Percentiles rank a stretch among this genome's conserved stretches.
These are phyloP conservation scores for Drosophila acutilabella DNA, from an alignment of 2,888 invertebrate species.

Conservation along the genomic window DNA sequence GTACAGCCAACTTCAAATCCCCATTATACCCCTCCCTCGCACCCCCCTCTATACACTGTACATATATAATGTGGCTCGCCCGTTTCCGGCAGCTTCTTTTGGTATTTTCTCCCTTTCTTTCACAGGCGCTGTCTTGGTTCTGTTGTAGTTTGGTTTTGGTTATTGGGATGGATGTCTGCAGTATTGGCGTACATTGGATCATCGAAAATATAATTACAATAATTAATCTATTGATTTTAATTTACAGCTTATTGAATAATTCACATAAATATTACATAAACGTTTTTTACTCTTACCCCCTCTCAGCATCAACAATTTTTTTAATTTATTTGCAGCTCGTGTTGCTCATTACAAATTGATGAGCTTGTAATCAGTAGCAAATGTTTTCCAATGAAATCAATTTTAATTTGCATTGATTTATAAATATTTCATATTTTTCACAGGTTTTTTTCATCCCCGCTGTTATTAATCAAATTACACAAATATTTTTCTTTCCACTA, in stretches of 20 bases:
- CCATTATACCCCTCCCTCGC: constrained; percentile 16
- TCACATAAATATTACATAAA: constrained; percentile 47
- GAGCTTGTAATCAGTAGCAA: constrained; percentile 51
- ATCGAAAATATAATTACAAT: constrained; percentile 53
- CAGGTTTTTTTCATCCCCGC: constrained; percentile 13
- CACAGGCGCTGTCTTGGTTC: constrained; percentile 60
- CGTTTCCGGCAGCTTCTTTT: constrained; percentile 27
- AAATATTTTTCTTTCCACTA: constrained; percentile 31
- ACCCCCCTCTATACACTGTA: background rate
- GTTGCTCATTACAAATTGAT: constrained; percentile 67
- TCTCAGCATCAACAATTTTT: constrained; percentile 31
- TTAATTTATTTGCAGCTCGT: constrained; percentile 37
- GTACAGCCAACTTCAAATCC: constrained; percentile 41
- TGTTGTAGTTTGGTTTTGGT: constrained; percentile 75
- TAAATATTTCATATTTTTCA: constrained; percentile 14
- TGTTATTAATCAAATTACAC: constrained; percentile 65
- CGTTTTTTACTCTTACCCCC: background rate
- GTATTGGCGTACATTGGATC: constrained; percentile 32
- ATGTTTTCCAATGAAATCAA: constrained; percentile 38
- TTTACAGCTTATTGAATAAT: constrained; percentile 66
- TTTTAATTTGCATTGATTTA: constrained; percentile 66
- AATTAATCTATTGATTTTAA: constrained; percentile 72
- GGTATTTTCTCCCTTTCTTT: constrained; percentile 36
- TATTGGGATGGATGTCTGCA: constrained; percentile 24
- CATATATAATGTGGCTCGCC: constrained; percentile 48